Base-by-base conservation (phyloP, 1,140 invertebrate species). In the Pseudomyrmex gracilis region DNA sequence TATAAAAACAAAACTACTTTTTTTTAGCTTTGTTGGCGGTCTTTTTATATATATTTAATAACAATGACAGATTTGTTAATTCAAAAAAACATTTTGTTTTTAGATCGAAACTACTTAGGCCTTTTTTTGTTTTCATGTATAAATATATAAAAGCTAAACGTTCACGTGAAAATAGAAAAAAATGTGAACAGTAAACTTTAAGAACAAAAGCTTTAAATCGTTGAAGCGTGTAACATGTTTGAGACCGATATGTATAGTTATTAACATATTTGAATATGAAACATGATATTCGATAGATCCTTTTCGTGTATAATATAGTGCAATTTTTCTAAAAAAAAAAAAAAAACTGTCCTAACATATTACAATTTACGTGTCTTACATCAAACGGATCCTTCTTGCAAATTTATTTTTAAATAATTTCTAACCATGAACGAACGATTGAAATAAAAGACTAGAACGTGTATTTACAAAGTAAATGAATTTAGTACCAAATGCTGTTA, bases 161-260 rank as follows among this genome's bases (percentile, higher is more conserved):
- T 10, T 57, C 3, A 49, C 0, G 24, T 20, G 2, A 53, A 70
- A 47, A 49, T 20, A 66, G n/a, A 13, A 58, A 53, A 15, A 24
- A 20, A 53, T 7, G 15, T 5, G 15, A 58, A 60, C 22, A 53
- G n/a, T 43, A 67, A 34, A 15, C 66, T 43, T 66, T 49, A 60
- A 20, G 43, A 47, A 49, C 66, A n/a, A 58, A 12, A 5, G 2
- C 57, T 58, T 58, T 15, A 80, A 53, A 22, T 22, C 55, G 55
- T 68, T 22, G 10, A 78, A 57, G 8, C 15, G 43, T 58, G 34
- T 4, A 49, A 58, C 12, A 57, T 34, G 43, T 78, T n/a, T 7
- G 24, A 77, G 49, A 55, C 4, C 61, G 76, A 80, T 80, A 80
- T 80, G 76, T 80, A 67, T 67, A 78, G 43, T 70, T 70, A 17